Conservation (phyloP, 1,140 invertebrate species). For the Paralvinella palmiformis region DNA sequence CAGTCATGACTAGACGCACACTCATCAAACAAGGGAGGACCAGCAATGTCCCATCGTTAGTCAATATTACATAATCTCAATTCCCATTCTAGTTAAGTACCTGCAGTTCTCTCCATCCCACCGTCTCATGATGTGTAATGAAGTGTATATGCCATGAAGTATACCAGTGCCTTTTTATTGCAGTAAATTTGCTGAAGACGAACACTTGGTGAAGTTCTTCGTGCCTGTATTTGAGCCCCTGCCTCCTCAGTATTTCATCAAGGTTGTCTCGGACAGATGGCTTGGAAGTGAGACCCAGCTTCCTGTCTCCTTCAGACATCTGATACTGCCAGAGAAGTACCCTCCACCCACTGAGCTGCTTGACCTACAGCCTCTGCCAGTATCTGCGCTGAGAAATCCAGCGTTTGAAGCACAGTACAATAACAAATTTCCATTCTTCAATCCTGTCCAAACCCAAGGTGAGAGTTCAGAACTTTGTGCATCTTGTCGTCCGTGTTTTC, state of each 20-base stretch:
- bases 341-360: constrained; percentile 93
- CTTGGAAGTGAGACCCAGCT: constrained; percentile 71
- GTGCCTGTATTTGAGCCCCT: constrained; percentile 97
- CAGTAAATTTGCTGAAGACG: constrained; percentile 81
- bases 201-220: constrained; percentile 96
- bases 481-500: neutral
- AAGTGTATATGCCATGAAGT: no score
- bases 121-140: no score
- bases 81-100: no score
- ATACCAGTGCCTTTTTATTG: no score
- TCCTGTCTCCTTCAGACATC: constrained; percentile 94
- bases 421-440: constrained; percentile 86
- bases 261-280: constrained; percentile 61
- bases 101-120: no score
- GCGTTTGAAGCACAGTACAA: constrained; percentile 80
- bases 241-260: constrained; percentile 95
- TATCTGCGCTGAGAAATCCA: constrained; percentile 68
- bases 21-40: no score
- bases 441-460: constrained; percentile 96
- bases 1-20: no score
- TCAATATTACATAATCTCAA: no score
- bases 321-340: constrained; percentile 97
- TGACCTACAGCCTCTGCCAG: constrained; percentile 94
- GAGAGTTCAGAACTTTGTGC: constrained; percentile 7
- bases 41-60: no score